Percentiles rank a stretch among this genome's conserved stretches.
Evolutionary conservation across 2,888 invertebrate genomes (phyloP).

Genomic region (Anaspis maculata): DNA sequence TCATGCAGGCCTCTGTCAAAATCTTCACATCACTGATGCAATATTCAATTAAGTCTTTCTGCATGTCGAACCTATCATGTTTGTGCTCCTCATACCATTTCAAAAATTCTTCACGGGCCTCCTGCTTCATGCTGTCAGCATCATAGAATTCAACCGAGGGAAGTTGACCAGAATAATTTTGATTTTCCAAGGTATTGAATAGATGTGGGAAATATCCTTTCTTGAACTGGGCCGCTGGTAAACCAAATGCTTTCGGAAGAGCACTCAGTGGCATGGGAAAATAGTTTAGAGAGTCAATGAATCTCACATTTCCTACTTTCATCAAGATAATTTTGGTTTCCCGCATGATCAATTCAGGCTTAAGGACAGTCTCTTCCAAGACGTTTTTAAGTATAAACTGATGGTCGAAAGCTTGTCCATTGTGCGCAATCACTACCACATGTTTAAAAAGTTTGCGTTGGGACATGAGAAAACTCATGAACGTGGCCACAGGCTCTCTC

Average conservation of each 20-base stretch:
- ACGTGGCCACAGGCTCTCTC: neutral
- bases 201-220: slow-evolving; percentile 19
- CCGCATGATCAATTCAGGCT: neutral
- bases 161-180: slow-evolving; percentile 19
- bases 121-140: slow-evolving; percentile 10
- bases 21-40: neutral
- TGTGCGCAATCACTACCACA: neutral
- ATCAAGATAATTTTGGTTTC: neutral
- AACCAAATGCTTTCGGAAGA: neutral
- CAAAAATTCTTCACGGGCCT: neutral
- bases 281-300: neutral
- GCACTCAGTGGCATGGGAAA: neutral
- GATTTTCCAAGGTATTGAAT: slow-evolving; percentile 22
- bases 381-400: neutral
- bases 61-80: neutral
- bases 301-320: neutral
- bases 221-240: slow-evolving; percentile 11
- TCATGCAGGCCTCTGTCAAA: neutral
- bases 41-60: neutral
- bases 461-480: neutral
- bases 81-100: neutral
- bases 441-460: neutral
- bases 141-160: slow-evolving; percentile 17
- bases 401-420: neutral
- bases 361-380: neutral